Conservation (phyloP, 2,113 vertebrate species). For the Desmodus rotundus region DNA sequence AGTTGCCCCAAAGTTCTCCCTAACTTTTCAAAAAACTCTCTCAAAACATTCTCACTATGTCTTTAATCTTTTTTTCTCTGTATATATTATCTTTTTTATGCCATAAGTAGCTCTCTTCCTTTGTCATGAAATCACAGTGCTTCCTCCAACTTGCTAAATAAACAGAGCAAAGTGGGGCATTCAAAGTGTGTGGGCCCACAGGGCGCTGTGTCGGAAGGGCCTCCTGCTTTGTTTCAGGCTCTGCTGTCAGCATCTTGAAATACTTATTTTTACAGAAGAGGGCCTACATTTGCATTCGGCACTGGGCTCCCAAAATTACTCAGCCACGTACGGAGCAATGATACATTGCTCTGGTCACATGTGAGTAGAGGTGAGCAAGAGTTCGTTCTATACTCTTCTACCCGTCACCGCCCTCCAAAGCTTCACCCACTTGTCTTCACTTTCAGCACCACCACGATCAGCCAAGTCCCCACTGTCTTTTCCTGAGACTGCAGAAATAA, state of each 20-base stretch:
- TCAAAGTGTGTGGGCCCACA: background rate
- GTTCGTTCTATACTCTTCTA: background rate
- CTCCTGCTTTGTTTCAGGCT: background rate
- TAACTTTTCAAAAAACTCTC: background rate
- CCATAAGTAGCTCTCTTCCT: background rate
- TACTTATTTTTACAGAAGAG: background rate
- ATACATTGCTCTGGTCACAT: background rate
- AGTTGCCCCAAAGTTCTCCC: background rate
- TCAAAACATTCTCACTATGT: background rate
- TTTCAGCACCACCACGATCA: background rate
- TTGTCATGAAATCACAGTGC: background rate
- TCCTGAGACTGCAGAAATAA: background rate
- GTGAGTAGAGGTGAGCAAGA: background rate
- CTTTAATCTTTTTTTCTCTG: background rate
- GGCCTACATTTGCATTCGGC: background rate
- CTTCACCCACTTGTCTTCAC: background rate
- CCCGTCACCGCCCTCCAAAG: background rate
- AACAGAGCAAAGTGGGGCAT: background rate
- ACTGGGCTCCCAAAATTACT: background rate
- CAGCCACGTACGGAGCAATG: background rate
- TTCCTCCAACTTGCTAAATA: background rate
- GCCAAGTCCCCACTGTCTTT: background rate
- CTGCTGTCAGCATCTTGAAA: background rate
- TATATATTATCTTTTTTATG: background rate
- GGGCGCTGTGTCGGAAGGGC: background rate